Evolutionary conservation across 2,888 invertebrate species (phyloP).

Genomic region (Micropterix aruncella): DNA sequence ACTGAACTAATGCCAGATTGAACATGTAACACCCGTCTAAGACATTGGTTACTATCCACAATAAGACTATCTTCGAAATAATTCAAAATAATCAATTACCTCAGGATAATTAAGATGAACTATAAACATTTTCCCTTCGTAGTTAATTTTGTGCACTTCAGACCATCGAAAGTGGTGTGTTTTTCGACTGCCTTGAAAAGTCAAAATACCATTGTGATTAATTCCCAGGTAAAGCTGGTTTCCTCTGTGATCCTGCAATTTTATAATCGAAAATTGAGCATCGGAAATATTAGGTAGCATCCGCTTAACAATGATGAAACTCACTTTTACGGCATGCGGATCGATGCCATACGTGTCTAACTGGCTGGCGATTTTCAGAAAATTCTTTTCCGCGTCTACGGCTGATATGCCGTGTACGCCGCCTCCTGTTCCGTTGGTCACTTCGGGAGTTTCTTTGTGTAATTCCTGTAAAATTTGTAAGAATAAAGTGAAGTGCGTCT

Average conservation of each 20-base stretch:
- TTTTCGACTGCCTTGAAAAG: constrained; percentile 86
- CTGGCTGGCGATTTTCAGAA: constrained; percentile 80
- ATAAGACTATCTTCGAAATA: too few species aligned
- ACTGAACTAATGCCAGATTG: too few species aligned
- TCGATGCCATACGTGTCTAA: constrained; percentile 96
- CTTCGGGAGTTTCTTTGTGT: constrained; percentile 56
- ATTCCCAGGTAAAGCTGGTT: constrained; percentile 88
- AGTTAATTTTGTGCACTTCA: constrained; percentile 92
- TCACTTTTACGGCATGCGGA: constrained; percentile 93
- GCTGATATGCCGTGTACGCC: constrained; percentile 76
- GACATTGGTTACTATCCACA: too few species aligned
- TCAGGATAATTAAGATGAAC: constrained; percentile 87
- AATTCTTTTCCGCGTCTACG: constrained; percentile 77
- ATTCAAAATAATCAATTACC: constrained; percentile 52
- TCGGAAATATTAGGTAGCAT: too few species aligned
- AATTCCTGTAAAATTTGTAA: constrained; percentile 28
- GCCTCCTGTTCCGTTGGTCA: constrained; percentile 41
- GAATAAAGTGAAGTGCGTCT: too few species aligned
- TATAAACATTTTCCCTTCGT: constrained; percentile 96
- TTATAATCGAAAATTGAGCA: too few species aligned
- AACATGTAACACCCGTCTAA: too few species aligned
- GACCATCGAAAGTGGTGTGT: constrained; percentile 94
- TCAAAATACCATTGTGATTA: constrained; percentile 88
- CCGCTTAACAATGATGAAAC: too few species aligned
- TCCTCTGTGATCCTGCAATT: constrained; percentile 89